phyloP scores from a whole-genome alignment of 1,140 invertebrate genomes.

The Ceratina australensis region DNA sequence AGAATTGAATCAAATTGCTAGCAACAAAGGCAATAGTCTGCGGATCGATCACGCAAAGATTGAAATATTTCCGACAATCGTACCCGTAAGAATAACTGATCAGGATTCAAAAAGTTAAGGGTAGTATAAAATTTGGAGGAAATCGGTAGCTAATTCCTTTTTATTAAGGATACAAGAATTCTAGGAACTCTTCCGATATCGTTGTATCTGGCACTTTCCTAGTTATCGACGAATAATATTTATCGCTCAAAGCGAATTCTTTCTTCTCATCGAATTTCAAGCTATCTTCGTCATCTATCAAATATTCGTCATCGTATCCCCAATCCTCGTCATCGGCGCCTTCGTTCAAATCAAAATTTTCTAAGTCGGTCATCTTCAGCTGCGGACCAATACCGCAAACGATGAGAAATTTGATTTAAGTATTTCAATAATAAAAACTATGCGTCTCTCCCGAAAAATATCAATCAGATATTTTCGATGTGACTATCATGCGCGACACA shows the following conservation, averaged over 20 bases:
- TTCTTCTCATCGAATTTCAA: conserved; percentile 82
- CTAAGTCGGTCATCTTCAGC: too few species aligned
- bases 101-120: conserved; percentile 35
- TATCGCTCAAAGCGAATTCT: not conserved
- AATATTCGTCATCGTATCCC: not conserved
- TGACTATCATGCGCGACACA: not conserved
- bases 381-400: too few species aligned
- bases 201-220: conserved; percentile 59
- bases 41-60: conserved; percentile 87
- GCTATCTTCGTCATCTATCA: not conserved
- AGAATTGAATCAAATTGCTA: conserved; percentile 89
- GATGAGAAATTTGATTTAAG: too few species aligned
- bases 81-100: conserved; percentile 92
- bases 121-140: not conserved
- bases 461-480: too few species aligned
- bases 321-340: too few species aligned
- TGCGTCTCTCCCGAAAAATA: too few species aligned
- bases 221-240: conserved; percentile 62
- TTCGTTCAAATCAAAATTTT: too few species aligned
- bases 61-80: conserved; percentile 89
- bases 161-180: conserved; percentile 75
- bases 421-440: too few species aligned
- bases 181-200: conserved; percentile 67
- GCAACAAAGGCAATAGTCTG: conserved; percentile 88
- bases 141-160: not conserved